Base-by-base conservation (phyloP, 2,113 vertebrate genomes). In the Piprites chloris region DNA sequence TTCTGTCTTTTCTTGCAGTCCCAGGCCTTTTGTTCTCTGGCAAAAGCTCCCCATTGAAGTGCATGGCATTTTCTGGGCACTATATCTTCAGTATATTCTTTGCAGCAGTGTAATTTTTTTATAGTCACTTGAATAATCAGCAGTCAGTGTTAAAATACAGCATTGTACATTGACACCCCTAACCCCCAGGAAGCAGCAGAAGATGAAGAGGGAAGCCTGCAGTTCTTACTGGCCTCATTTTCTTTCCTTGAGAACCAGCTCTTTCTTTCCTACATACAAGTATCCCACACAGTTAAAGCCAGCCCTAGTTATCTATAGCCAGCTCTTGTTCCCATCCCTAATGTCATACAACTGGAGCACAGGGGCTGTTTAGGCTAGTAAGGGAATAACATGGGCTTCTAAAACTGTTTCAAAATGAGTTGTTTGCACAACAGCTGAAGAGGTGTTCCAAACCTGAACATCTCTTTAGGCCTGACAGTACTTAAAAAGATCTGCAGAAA, bases 51-150 rank as follows among this genome's bases (percentile, higher is more conserved):
- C 69, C 49, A 56, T 62, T 96, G 90, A 96, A 97, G 56, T 66
- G 80, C 58, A 39, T 96, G 95, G 96, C 93, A 96, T 93, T 97
- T 97, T 97, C 96, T 96, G 96, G 96, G 95, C 96, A 96, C 93
- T 95, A 76, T 87, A 89, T 89, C 92, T 95, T 79, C 90, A 82
- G 56, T 73, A 95, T 94, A 94, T 93, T 96, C 93, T 96, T 93
- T 78, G 75, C 83, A 93, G 85, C 85, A 96, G 72, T 84, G 83
- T 72, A 84, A 90, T 82, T 96, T 97, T 96, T 97, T 96, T 92
- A 95, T 96, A 93, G 88, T 92, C 88, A 90, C 80, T 97, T 96
- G 95, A 93, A 96, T 96, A 96, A 96, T 95, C 93, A 96, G 73
- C 88, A 90, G 93, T 75, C 93, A 93, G 76, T 87, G 49, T 77